These are phyloP conservation scores for Leptopilina boulardi DNA, from an alignment of 1,140 invertebrate species.

Conservation along the genomic window DNA sequence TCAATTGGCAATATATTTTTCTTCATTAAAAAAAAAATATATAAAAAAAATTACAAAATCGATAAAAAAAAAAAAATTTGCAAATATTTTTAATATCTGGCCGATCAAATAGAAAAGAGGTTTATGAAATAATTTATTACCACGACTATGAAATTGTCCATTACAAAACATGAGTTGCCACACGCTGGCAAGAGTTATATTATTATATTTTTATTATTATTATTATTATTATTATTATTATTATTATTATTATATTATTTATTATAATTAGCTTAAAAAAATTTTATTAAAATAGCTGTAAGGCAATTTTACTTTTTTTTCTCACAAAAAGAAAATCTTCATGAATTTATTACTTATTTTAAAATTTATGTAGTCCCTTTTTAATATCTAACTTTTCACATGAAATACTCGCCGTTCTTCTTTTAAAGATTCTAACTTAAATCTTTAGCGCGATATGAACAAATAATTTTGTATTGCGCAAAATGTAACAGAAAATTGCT, in stretches of 20 bases:
- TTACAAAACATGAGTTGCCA: constrained; percentile 14
- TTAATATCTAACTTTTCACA: not conserved
- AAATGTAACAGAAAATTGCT: not conserved
- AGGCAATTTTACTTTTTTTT: too few species aligned
- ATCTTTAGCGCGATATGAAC: not conserved
- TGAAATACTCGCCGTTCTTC: not conserved
- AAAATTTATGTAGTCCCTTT: not conserved
- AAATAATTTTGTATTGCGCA: not conserved
- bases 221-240: too few species aligned
- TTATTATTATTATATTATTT: too few species aligned
- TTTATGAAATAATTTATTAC: constrained; percentile 3
- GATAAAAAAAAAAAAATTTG: not conserved
- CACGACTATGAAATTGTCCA: not conserved
- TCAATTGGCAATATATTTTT: too few species aligned
- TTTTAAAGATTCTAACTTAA: not conserved
- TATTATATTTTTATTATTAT: too few species aligned
- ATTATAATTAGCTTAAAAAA: too few species aligned
- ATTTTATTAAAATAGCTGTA: too few species aligned
- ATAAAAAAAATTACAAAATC: not conserved
- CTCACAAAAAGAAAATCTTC: too few species aligned
- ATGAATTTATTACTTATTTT: not conserved
- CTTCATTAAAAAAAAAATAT: too few species aligned
- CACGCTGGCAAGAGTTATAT: not conserved
- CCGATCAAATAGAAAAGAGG: not conserved
- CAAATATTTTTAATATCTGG: too few species aligned